Conservation (phyloP, 2,888 invertebrate genomes). For the Tachystola acroxantha region DNA sequence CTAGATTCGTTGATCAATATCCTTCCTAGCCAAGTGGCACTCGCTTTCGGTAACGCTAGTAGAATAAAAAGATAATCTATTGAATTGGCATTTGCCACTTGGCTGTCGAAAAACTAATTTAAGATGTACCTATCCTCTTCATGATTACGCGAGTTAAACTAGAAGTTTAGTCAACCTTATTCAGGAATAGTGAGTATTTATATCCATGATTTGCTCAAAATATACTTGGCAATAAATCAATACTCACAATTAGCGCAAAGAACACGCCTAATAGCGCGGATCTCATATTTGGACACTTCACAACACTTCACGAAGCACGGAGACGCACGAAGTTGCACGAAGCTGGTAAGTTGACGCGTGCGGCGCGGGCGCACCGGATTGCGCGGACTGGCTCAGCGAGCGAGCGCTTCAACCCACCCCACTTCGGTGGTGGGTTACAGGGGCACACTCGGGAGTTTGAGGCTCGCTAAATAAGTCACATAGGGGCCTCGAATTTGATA, state of each 20-base stretch:
- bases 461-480: neutral
- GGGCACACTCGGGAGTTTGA: neutral
- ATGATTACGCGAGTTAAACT: too few relatives aligned
- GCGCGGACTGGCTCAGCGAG: constrained; percentile 34
- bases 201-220: too few relatives aligned
- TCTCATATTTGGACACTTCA: constrained; percentile 57
- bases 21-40: too few relatives aligned
- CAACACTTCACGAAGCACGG: constrained; percentile 34
- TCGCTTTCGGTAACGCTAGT: too few relatives aligned
- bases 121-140: too few relatives aligned
- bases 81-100: too few relatives aligned
- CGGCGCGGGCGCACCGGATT: constrained; percentile 42
- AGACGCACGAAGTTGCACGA: constrained; percentile 8
- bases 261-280: constrained; percentile 58
- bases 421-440: neutral
- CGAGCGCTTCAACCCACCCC: neutral
- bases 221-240: too few relatives aligned
- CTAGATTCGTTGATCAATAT: too few relatives aligned
- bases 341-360: constrained; percentile 34
- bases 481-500: neutral
- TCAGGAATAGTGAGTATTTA: too few relatives aligned
- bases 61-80: too few relatives aligned
- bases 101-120: too few relatives aligned
- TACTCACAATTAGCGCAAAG: constrained; percentile 60
- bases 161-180: too few relatives aligned